Evolutionary conservation across 2,888 invertebrate species (phyloP), one percentile per base, ranked within the genome.

Genomic region (Sisyra terminalis): DNA sequence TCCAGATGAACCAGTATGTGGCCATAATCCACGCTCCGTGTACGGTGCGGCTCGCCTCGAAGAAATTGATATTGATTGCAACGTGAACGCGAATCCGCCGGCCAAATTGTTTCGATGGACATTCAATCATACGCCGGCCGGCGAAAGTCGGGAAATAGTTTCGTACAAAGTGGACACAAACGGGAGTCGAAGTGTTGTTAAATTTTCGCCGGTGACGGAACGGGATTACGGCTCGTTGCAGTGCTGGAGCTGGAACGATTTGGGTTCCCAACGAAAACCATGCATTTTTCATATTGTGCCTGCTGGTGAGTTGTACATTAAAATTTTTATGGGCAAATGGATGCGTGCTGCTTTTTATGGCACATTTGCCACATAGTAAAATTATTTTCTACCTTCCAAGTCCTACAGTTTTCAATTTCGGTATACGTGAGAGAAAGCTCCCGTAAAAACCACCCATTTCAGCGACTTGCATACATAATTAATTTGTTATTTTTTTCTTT

Each of bases 201-300:
- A 58, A 7, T 75, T 74, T 56, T 65, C 66, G 56, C 71, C 74
- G 42, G 70, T 69, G 46, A 67, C 69, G 2, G 69, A 73, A 24
- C 67, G 73, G 1, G 71, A 84, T 59, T 85, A 84, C 57, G 85
- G 85, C 15, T 81, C 81, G 55, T 66, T 85, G 11, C 75, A 81
- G 46, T 85, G 85, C 52, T 74, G 79, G 58, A 83, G 78, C 0
- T 67, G 68, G 38, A 84, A 84, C 59, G 67, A 71, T 8, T 73
- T 81, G 17, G 79, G 79, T 1, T 57, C 68, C 2, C 78, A 78
- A 55, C 62, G 64, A 14, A 68, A 70, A 44, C 77, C 79, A 0
- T 80, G 79, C 50, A 64, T 76, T 30, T 78, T 71, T 53, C 74
- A 74, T 51, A 73, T 80, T 42, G 63, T 78, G 34, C 77, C 78